Evolutionary conservation across 2,888 invertebrate species (phyloP), one percentile per base, ranked within the genome.

Genomic region (Drosophila austrosaltans): DNA sequence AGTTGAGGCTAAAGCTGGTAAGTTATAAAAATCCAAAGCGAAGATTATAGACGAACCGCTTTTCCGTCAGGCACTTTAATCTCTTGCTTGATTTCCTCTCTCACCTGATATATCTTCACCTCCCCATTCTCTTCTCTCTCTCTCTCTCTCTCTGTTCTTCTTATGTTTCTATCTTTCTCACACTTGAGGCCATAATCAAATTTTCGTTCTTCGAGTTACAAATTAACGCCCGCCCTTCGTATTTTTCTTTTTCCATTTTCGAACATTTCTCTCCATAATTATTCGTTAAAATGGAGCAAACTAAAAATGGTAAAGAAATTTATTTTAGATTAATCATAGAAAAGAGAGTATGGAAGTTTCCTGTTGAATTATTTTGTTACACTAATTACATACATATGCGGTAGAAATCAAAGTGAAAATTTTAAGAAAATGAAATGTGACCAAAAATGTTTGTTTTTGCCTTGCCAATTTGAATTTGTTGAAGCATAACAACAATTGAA

Each of bases 231-330:
- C 68, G 82, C 72, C 86, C 78, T 75, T 66, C 60, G 54, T 16
- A 16, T 16, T 16, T 67, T 72, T 59, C 54, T 12, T 36, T 66
- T 59, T 48, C 32, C 67, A 58, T 76, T 86, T 82, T 72, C 63
- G 70, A 80, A 69, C 57, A 76, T 83, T 79, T 82, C 76, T 75
- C 70, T 2, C 25, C 66, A 66, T 83, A 85, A 83, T 83, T 88
- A 88, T 72, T 73, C 78, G 88, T 78, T 82, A 78, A 86, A 83
- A 74, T 88, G 78, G 88, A 85, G 88, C 86, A 78, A 60, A 76
- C 44, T 53, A 70, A 67, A 66, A 67, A 69, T 74, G 79, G 72
- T 68, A 74, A 74, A 62, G 53, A 53, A 48, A 61, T 73, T 76
- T 67, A 57, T 63, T 72, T 76, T 63, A 74, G 72, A 78, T 85